Evolutionary conservation across 2,888 invertebrate genomes (phyloP), one percentile per base, ranked within the genome.

Genomic region (Chymomyza fuscimana): DNA sequence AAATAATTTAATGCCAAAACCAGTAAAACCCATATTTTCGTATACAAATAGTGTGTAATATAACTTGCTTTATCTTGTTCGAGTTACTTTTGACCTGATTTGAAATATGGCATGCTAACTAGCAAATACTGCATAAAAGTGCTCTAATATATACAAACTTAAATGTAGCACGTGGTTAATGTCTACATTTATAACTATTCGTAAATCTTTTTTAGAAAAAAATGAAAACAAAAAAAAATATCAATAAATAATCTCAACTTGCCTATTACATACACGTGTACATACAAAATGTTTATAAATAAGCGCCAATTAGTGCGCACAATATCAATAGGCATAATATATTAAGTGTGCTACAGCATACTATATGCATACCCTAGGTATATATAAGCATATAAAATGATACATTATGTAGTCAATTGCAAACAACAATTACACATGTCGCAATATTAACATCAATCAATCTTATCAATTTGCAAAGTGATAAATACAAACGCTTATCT

Each of bases 401-500:
- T 68, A 56, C 32, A 62, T 56, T 67, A 69, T 70, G 60, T 58
- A 72, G 65, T 12, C 40, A 46, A 46, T 12, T 46, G 12, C 36
- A 16, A 56, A 58, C 58, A 58, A 58, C 58, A 22, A 22, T 50
- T 62, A 19, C 52, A 63, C 71, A 65, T 67, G 61, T 61, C 54
- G 50, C 58, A 62, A 69, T 19, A 29, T 62, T 76, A 79, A 77
- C 75, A 76, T 74, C 80, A 74, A 76, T 77, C 76, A 77, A 85
- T 85, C 81, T 87, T 77, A 74, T 82, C 66, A 70, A 76, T 75
- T 86, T 73, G 69, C 75, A 80, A 67, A 72, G 63, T 82, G 81
- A 83, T 85, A 86, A 84, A 67, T 71, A 74, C 9, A 15, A 19
- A 54, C 19, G 54, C 54, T n/a, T 10, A 12, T 46, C 10, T 32